Conservation (phyloP, 2,888 invertebrate species). For the Crossocerus cetratus region DNA sequence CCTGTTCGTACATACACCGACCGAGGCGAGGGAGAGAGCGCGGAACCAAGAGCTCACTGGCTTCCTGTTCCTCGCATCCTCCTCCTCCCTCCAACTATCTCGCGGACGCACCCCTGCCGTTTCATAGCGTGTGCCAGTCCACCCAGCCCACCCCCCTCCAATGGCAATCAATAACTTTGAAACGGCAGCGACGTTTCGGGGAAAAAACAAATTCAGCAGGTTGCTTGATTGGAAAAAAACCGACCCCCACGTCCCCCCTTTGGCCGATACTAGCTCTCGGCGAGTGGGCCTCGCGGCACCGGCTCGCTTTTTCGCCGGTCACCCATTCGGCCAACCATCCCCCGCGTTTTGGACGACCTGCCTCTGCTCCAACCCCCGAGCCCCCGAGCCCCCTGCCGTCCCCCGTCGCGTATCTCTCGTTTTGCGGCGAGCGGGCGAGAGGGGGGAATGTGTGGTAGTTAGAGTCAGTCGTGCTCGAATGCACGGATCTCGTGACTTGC, state of each 20-base stretch:
- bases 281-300: too few species aligned
- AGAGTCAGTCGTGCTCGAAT: constrained; percentile 2
- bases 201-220: constrained; percentile 70
- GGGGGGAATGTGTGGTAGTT: neutral
- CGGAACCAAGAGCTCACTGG: too few species aligned
- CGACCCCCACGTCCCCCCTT: constrained; percentile 28
- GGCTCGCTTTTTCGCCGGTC: constrained; percentile 45
- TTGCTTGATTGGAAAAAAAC: constrained; percentile 68
- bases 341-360: constrained; percentile 24
- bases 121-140: neutral
- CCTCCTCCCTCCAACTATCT: constrained; percentile 29
- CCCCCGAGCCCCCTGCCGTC: neutral
- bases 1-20: too few species aligned
- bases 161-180: constrained; percentile 72
- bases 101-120: neutral
- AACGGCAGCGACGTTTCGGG: constrained; percentile 68
- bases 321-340: constrained; percentile 45
- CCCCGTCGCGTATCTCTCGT: too few species aligned
- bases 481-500: constrained; percentile 4
- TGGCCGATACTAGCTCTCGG: neutral
- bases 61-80: constrained; percentile 12
- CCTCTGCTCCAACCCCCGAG: constrained; percentile 10
- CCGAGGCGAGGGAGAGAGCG: too few species aligned
- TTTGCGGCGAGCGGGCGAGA: too few species aligned
- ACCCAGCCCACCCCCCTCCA: constrained; percentile 33